Evolutionary conservation across 2,113 vertebrate genomes (phyloP), one percentile per base, ranked within the genome.

Genomic region (Falcunculus frontatus): DNA sequence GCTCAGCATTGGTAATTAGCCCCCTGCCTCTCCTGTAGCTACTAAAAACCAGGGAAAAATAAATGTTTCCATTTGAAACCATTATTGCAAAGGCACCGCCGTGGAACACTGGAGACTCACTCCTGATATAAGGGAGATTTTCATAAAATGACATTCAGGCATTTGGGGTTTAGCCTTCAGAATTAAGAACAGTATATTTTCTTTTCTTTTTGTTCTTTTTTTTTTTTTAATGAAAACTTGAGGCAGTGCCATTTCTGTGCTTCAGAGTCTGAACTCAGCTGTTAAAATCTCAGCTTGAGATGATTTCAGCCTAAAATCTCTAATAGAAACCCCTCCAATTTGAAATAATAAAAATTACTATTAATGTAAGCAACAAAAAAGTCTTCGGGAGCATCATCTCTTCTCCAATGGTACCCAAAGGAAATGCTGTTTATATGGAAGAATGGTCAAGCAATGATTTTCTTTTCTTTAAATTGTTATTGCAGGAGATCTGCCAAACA

Each of bases 51-150:
- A 42, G 64, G 84, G 63, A 52, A 85, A 95, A 95, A 94, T 67
- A 86, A 95, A 95, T 82, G 85, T 93, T 95, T 83, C 95, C 87
- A 92, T 93, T 95, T 95, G 59, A 96, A 94, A 84, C 67, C 77
- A 76, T 95, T 96, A 96, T 82, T 95, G 90, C 79, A 91, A 72
- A 93, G 68, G 81, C 81, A 96, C 20, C n/a, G 70, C 67, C 18
- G 0, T 68, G 93, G 93, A 96, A 95, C 84, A 16, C 68, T 95
- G 88, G 75, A 96, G 92, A 52, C 72, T 91, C 62, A 13, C 42
- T 90, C 57, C 32, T 76, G 90, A 56, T 85, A 55, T 19, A 92
- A 94, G 60, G 86, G 56, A 85, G 90, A 93, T 92, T 96, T 81
- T 91, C 89, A 86, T 91, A 88, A 94, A 95, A 90, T 78, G 78